Evolutionary conservation across 1,140 invertebrate species (phyloP).

Genomic region (Macrobrachium rosenbergii): DNA sequence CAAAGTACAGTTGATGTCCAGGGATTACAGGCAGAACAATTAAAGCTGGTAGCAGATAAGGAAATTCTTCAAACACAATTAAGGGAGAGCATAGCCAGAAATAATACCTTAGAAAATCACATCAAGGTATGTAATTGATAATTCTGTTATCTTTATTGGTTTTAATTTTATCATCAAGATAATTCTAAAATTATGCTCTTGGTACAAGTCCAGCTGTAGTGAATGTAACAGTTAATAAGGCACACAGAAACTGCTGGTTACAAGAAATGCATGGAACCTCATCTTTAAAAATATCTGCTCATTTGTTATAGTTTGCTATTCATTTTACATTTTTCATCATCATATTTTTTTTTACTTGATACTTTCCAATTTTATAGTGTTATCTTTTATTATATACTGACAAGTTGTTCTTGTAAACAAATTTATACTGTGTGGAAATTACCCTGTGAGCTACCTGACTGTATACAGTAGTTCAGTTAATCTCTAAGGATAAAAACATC

Average conservation of each 20-base stretch:
- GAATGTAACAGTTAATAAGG: neutral
- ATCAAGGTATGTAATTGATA: constrained; percentile 28
- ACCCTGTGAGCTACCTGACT: too few species aligned
- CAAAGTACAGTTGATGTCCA: constrained; percentile 11
- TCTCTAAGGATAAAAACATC: too few species aligned
- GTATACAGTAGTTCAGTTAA: too few species aligned
- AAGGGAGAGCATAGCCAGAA: constrained; percentile 20
- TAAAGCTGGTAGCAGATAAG: neutral
- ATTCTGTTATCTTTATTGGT: neutral
- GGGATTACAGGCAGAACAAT: constrained; percentile 21
- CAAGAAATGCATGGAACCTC: too few species aligned
- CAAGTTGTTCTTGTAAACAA: too few species aligned
- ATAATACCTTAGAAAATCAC: constrained; percentile 31
- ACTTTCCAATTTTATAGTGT: neutral
- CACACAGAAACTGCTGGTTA: neutral
- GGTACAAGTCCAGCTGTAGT: neutral
- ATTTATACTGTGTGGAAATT: too few species aligned
- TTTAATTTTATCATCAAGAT: neutral
- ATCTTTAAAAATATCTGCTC: too few species aligned
- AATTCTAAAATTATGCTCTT: neutral
- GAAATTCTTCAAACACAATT: neutral
- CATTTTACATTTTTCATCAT: neutral
- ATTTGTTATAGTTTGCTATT: neutral
- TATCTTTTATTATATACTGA: too few species aligned
- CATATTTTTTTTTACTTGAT: neutral